A percentile compares a stretch with the other conserved stretches of the same genome.
Conservation (phyloP, 2,797 vertebrate species). For the Scleropages formosus region DNA sequence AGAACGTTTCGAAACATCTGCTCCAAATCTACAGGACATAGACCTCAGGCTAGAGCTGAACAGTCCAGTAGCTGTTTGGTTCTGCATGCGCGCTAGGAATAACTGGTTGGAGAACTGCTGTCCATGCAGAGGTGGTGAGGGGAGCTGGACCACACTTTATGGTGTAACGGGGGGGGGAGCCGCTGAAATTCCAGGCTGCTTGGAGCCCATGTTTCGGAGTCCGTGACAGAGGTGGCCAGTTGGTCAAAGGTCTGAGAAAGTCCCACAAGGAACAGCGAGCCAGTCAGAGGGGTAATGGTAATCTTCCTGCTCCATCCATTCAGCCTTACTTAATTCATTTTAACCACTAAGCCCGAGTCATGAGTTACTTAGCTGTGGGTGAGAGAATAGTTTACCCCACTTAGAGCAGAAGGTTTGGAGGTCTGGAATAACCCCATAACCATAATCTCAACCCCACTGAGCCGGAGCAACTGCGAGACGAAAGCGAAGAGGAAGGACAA, state of each 20-base stretch:
- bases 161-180: neutral
- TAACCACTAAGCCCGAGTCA: neutral
- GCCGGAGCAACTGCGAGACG: neutral
- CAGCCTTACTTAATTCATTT: neutral
- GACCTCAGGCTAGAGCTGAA: conserved; percentile 13
- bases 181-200: conserved; percentile 52
- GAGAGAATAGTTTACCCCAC: conserved; percentile 1
- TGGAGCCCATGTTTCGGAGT: conserved; percentile 58
- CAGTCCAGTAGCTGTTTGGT: neutral
- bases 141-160: conserved; percentile 53
- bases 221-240: conserved; percentile 67
- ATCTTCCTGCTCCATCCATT: neutral
- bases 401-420: neutral
- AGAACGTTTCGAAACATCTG: too few relatives aligned
- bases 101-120: conserved; percentile 47
- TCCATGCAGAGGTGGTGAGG: conserved; percentile 36
- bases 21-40: conserved; percentile 41
- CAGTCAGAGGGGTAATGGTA: conserved; percentile 52
- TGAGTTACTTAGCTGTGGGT: conserved; percentile 10
- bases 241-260: conserved; percentile 71
- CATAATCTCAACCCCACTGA: neutral
- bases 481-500: neutral
- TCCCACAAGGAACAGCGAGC: conserved; percentile 52
- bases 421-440: neutral
- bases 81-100: neutral